These are phyloP conservation scores for Chrysomallon squamiferum DNA, from an alignment of 1,140 invertebrate species.

Conservation along the genomic window DNA sequence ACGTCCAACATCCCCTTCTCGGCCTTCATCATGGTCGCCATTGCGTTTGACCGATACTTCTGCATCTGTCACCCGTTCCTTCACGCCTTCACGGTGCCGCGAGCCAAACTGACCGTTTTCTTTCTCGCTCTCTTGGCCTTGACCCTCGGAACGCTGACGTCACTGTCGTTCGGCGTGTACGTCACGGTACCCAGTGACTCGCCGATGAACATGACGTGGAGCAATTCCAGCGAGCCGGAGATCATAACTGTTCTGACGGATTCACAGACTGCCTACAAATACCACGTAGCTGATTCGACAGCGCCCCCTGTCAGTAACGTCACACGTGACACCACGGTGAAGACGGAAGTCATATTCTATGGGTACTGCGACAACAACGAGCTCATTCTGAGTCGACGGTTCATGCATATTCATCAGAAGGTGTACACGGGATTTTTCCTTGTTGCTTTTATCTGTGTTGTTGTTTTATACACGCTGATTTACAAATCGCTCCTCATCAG, in stretches of 20 bases:
- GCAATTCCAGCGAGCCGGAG: background rate
- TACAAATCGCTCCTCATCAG: slow-evolving; percentile 27
- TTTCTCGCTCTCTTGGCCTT: slow-evolving; percentile 31
- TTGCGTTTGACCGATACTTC: slow-evolving; percentile 53
- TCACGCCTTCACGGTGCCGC: slow-evolving; percentile 32
- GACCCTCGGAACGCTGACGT: slow-evolving; percentile 42
- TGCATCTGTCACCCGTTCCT: slow-evolving; percentile 53
- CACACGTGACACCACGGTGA: background rate
- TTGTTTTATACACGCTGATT: slow-evolving; percentile 29
- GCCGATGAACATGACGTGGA: background rate
- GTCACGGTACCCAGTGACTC: background rate
- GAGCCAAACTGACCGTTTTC: slow-evolving; percentile 40
- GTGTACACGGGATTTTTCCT: slow-evolving; percentile 23
- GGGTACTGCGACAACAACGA: slow-evolving; percentile 13
- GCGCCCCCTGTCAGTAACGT: background rate
- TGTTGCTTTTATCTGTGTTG: slow-evolving; percentile 19
- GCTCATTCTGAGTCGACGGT: slow-evolving; percentile 12
- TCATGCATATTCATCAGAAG: slow-evolving; percentile 18
- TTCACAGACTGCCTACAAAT: background rate
- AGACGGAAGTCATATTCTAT: background rate
- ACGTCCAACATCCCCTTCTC: slow-evolving; percentile 49
- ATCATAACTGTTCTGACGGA: background rate
- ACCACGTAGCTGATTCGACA: background rate
- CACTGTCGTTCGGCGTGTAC: slow-evolving; percentile 34
- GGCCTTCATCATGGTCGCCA: slow-evolving; percentile 51